A percentile compares a stretch with the other conserved stretches of the same genome.
Conservation (phyloP, 2,113 vertebrate genomes). For the Saccopteryx bilineata region DNA sequence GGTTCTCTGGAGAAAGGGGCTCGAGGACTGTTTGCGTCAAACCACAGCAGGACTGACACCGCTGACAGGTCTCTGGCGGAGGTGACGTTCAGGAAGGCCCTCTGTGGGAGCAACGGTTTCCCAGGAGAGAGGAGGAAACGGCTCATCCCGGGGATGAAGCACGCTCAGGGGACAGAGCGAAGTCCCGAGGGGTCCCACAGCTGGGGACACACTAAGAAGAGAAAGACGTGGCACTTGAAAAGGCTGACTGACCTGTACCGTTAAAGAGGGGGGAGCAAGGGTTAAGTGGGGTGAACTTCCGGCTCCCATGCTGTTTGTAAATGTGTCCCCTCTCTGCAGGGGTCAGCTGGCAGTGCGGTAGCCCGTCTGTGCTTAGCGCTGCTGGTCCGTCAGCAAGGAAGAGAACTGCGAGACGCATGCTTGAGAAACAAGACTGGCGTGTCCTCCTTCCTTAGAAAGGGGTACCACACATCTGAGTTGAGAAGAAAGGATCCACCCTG, state of each 20-base stretch:
- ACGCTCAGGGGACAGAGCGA: not conserved
- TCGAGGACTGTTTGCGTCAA: not conserved
- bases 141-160: no score
- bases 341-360: not conserved
- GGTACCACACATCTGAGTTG: not conserved
- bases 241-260: not conserved
- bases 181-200: no score
- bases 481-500: not conserved
- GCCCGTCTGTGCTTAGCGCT: not conserved
- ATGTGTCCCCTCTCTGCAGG: not conserved
- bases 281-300: no score
- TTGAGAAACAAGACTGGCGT: not conserved
- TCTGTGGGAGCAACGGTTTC: not conserved
- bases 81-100: not conserved
- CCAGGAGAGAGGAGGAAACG: not conserved
- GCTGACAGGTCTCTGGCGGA: not conserved
- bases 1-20: not conserved
- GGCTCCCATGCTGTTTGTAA: not conserved
- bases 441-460: not conserved
- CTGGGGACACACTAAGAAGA: not conserved
- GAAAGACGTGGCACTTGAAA: not conserved
- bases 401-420: not conserved
- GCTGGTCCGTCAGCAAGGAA: no score
- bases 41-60: not conserved
- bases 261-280: not conserved